These are phyloP conservation scores for Mallateleia sp. DNA, from an alignment of 2,888 invertebrate genomes.

Conservation along the genomic window DNA sequence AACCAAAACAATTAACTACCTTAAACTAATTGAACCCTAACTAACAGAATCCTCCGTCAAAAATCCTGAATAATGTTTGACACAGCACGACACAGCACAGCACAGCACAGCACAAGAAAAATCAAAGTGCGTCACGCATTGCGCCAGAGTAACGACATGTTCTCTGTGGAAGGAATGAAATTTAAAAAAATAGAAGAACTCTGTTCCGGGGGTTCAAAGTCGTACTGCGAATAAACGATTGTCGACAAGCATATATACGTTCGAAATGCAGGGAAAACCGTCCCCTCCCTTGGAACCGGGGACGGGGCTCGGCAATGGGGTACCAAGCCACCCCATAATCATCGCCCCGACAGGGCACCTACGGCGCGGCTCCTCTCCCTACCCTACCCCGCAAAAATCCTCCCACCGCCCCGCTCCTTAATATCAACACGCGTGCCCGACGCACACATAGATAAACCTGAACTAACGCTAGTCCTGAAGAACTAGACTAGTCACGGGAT, in stretches of 20 bases:
- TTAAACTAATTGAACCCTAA: background rate
- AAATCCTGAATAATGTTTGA: background rate
- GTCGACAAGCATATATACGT: constrained; percentile 87
- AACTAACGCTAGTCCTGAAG: constrained; percentile 54
- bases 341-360: constrained; percentile 78
- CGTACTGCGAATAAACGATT: constrained; percentile 87
- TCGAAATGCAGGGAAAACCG: constrained; percentile 66
- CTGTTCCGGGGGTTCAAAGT: constrained; percentile 85
- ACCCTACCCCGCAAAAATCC: constrained; percentile 51
- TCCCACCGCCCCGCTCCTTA: constrained; percentile 72
- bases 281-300: constrained; percentile 79
- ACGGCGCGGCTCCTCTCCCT: constrained; percentile 76
- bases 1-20: background rate
- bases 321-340: constrained; percentile 88
- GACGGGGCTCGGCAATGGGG: constrained; percentile 82
- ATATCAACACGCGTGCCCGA: constrained; percentile 85
- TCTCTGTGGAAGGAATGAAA: constrained; percentile 8
- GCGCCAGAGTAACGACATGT: constrained; percentile 31
- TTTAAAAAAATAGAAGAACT: constrained; percentile 36
- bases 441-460: constrained; percentile 61
- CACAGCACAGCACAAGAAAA: constrained; percentile 8
- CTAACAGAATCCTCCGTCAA: background rate
- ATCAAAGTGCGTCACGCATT: constrained; percentile 24
- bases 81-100: constrained; percentile 40
- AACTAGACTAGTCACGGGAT: constrained; percentile 87